Conservation (phyloP, 2,113 vertebrate species). For the Psittacula cyanocephala region DNA sequence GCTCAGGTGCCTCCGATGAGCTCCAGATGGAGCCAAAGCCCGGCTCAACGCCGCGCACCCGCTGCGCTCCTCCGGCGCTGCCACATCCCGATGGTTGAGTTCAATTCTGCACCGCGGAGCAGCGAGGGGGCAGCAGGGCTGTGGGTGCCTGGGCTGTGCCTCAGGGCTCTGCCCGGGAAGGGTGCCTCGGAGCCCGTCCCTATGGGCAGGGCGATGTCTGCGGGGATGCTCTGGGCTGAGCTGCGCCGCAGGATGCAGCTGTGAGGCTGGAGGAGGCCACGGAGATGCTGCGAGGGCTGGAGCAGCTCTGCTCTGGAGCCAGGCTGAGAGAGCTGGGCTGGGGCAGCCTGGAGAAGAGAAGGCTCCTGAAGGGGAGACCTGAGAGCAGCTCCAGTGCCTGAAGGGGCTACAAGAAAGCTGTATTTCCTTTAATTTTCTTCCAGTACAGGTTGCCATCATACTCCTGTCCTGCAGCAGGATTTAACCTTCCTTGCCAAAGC, state of each 20-base stretch:
- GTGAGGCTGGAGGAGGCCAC: no score
- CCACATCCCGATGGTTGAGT: accelerated
- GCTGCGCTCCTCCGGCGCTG: background rate
- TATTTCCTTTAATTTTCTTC: background rate
- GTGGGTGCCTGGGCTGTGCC: no score
- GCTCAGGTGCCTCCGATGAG: background rate
- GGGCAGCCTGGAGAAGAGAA: background rate
- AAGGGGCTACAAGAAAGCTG: background rate
- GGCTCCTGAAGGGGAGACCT: background rate
- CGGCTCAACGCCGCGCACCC: accelerated
- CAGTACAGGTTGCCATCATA: background rate
- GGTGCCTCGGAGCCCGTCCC: background rate
- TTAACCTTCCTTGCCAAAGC: background rate
- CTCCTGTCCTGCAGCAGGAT: background rate
- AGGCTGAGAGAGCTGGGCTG: background rate
- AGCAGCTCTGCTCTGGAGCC: background rate
- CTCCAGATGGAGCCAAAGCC: conserved; percentile 62
- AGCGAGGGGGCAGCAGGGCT: accelerated
- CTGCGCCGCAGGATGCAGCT: no score
- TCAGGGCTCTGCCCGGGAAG: background rate
- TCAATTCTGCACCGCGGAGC: accelerated
- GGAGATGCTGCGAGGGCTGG: background rate
- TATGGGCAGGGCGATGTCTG: background rate
- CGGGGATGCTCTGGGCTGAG: background rate
- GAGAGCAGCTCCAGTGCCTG: background rate